These are phyloP conservation scores for Oryzias melastigma DNA, from an alignment of 2,113 vertebrate genomes.

Conservation along the genomic window DNA sequence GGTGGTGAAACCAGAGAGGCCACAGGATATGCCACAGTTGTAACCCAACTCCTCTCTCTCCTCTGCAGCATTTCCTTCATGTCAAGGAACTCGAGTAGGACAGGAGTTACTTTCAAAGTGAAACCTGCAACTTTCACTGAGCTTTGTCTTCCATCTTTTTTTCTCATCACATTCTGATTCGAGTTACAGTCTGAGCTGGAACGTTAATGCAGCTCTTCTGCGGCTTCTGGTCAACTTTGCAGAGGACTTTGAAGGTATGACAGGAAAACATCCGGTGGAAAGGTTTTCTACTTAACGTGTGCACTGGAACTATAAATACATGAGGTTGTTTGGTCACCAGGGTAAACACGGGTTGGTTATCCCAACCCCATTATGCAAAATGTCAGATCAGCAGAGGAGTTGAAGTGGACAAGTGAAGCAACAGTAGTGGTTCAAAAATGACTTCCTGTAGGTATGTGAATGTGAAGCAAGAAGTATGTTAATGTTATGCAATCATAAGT, in stretches of 20 bases:
- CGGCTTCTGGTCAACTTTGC: slow-evolving; percentile 51
- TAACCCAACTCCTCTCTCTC: slow-evolving; percentile 13
- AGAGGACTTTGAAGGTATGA: slow-evolving; percentile 23
- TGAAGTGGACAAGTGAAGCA: slow-evolving; percentile 63
- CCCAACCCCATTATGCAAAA: slow-evolving; percentile 59
- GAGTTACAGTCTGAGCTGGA: slow-evolving; percentile 34
- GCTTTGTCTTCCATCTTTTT: slow-evolving; percentile 8
- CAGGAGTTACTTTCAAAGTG: slow-evolving; percentile 43
- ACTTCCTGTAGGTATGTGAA: slow-evolving; percentile 36
- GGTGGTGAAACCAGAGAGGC: slow-evolving; percentile 42
- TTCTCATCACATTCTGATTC: slow-evolving; percentile 36
- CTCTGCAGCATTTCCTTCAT: slow-evolving; percentile 27
- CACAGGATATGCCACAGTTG: slow-evolving; percentile 33
- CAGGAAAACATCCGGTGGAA: slow-evolving; percentile 16
- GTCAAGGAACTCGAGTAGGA: slow-evolving; percentile 50
- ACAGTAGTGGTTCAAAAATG: slow-evolving; percentile 32
- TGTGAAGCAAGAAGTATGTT: not conserved
- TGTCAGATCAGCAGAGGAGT: slow-evolving; percentile 48
- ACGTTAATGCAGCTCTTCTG: slow-evolving; percentile 48
- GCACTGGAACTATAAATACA: slow-evolving; percentile 68
- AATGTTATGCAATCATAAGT: too few relatives aligned
- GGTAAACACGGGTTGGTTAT: slow-evolving; percentile 41
- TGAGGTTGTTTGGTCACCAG: slow-evolving; percentile 39
- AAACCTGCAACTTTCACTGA: slow-evolving; percentile 34
- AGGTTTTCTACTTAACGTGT: slow-evolving; percentile 39